These are phyloP conservation scores for Hapalemur alaotrensis DNA, from an alignment of 2,797 vertebrate species.

Conservation along the genomic window DNA sequence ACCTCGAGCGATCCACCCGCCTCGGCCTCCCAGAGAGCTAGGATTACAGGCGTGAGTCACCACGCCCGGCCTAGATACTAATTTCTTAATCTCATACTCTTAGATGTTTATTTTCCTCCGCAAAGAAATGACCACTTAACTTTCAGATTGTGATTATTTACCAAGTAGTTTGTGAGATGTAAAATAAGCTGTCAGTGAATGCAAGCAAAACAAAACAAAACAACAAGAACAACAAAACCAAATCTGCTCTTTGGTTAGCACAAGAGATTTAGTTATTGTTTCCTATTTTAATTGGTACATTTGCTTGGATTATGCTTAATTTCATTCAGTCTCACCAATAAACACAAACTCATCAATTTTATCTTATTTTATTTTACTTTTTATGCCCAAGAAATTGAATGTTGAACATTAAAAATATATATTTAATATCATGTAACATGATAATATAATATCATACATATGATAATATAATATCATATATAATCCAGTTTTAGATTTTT, in stretches of 20 bases:
- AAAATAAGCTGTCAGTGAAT: conserved; percentile 22
- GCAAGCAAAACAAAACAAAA: background rate
- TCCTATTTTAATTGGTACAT: conserved; percentile 64
- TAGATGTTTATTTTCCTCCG: background rate
- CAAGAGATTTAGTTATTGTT: conserved; percentile 52
- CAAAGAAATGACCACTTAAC: background rate
- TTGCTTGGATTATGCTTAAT: conserved; percentile 60
- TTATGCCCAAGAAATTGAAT: background rate
- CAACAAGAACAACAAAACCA: background rate
- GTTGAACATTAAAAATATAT: background rate
- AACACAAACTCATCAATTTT: conserved; percentile 57
- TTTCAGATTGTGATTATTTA: background rate
- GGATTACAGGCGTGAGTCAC: no score
- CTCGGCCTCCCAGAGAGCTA: no score
- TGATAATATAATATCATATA: background rate
- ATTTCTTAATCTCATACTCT: background rate
- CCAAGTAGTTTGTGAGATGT: conserved; percentile 18
- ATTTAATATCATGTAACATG: background rate
- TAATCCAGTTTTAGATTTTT: background rate
- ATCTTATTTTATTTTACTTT: background rate
- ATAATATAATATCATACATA: background rate
- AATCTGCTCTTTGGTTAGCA: conserved; percentile 19
- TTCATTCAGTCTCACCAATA: conserved; percentile 56
- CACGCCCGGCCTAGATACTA: background rate
- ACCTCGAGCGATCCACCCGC: no score